phyloP scores from a whole-genome alignment of 53 echinoderm and acorn worm genomes.

The Zoroaster sp. region DNA sequence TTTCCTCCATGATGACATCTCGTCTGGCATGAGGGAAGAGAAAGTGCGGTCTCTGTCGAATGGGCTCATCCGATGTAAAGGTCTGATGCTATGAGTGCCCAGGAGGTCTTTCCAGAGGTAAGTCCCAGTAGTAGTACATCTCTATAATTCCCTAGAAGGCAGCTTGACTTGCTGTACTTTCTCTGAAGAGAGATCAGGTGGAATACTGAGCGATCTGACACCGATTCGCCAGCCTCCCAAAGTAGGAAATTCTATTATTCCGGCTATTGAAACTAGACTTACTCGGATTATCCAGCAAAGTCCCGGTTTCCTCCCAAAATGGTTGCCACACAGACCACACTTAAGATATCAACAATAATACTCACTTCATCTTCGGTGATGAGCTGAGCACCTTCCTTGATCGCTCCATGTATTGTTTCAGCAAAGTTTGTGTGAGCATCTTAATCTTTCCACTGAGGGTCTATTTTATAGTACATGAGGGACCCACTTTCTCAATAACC shows the following conservation, averaged over 20 bases:
- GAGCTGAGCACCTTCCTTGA: background rate
- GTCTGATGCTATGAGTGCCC: background rate
- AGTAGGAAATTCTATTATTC: background rate
- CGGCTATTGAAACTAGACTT: background rate
- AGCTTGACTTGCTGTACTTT: background rate
- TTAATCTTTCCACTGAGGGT: slow-evolving; percentile 38
- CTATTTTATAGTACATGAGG: slow-evolving; percentile 43
- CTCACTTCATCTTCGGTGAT: background rate
- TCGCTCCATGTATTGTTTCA: slow-evolving; percentile 51
- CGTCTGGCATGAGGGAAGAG: background rate
- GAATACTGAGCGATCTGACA: background rate
- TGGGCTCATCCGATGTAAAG: background rate
- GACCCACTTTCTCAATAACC: slow-evolving; percentile 18
- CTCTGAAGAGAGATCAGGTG: background rate
- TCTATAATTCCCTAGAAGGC: too few relatives aligned
- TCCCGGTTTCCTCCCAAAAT: slow-evolving; percentile 2
- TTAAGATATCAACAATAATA: background rate
- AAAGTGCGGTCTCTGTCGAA: slow-evolving; percentile 2
- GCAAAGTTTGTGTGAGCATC: slow-evolving; percentile 41
- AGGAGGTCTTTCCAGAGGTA: slow-evolving; percentile 24
- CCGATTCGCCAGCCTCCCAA: background rate
- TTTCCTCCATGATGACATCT: background rate
- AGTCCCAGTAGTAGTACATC: too few relatives aligned
- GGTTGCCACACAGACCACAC: background rate
- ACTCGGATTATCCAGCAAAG: background rate